A percentile compares a stretch with the other conserved stretches of the same genome.
Evolutionary conservation across 2,113 vertebrate genomes (phyloP).

Genomic region (Cyrtonyx montezumae): DNA sequence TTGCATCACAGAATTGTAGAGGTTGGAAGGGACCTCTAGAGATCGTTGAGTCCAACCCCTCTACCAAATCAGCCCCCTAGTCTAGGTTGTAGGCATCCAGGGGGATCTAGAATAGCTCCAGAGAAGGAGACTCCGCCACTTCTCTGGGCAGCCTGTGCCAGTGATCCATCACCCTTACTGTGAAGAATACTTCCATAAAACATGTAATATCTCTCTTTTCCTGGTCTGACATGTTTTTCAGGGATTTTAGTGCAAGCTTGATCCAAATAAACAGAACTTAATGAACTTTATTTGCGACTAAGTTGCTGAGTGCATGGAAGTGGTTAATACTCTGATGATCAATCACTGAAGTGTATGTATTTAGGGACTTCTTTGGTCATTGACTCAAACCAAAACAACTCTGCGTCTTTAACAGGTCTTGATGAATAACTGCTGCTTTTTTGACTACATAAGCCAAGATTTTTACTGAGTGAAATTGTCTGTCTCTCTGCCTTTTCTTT

Average conservation of each 20-base stretch:
- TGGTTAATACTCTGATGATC: accelerated
- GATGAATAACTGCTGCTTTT: background rate
- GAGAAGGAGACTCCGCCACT: no score
- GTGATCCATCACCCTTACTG: no score
- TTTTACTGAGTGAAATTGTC: background rate
- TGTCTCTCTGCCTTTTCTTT: background rate
- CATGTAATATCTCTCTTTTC: background rate
- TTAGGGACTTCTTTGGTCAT: background rate
- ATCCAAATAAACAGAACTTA: background rate
- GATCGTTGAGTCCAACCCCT: no score
- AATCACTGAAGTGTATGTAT: background rate
- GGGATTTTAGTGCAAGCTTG: background rate
- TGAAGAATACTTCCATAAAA: background rate
- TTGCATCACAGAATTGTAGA: background rate
- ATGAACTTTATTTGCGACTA: background rate
- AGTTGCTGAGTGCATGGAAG: background rate
- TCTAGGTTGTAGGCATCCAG: no score
- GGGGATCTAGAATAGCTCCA: no score
- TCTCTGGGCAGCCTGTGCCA: no score
- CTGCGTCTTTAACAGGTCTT: background rate
- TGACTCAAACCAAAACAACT: background rate
- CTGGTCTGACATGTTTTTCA: background rate
- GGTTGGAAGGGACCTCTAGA: no score
- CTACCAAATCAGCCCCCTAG: no score
- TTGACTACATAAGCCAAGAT: background rate